Conservation (phyloP, 1,140 invertebrate genomes). For the Anoplophora glabripennis region DNA sequence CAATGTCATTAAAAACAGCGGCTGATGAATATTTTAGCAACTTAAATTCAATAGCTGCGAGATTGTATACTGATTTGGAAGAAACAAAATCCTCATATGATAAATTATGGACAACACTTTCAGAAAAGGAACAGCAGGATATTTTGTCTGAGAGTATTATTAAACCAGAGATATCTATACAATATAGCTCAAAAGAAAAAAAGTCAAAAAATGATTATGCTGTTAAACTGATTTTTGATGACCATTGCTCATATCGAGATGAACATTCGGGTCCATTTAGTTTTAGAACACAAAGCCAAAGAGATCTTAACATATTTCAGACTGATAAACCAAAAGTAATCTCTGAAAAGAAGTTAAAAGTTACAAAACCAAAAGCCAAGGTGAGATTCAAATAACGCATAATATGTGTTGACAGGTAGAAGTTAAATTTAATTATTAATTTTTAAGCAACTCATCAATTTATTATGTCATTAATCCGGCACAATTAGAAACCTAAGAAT, state of each 20-base stretch:
- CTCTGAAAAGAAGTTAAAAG: conserved; percentile 30
- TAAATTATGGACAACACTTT: conserved; percentile 65
- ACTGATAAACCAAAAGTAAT: conserved; percentile 39
- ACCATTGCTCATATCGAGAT: conserved; percentile 61
- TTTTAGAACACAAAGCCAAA: conserved; percentile 74
- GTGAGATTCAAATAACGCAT: conserved; percentile 4
- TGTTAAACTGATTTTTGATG: conserved; percentile 53
- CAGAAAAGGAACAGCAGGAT: conserved; percentile 66
- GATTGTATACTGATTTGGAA: conserved; percentile 66
- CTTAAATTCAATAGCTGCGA: conserved; percentile 65
- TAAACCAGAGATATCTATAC: conserved; percentile 66
- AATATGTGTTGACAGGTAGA: too few species aligned
- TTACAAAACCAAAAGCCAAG: conserved; percentile 25
- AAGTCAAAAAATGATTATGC: conserved; percentile 52
- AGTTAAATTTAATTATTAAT: too few species aligned
- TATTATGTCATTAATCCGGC: too few species aligned
- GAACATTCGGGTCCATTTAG: conserved; percentile 77
- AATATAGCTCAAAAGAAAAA: conserved; percentile 58
- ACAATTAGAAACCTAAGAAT: too few species aligned
- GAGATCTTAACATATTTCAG: conserved; percentile 61
- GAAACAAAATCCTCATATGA: conserved; percentile 67
- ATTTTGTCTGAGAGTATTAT: conserved; percentile 74
- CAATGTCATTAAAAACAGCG: conserved; percentile 44
- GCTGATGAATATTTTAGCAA: conserved; percentile 70
- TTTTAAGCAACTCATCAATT: too few species aligned